These are phyloP conservation scores for Nesogale talazaci DNA, from an alignment of 2,113 vertebrate species.

Conservation along the genomic window DNA sequence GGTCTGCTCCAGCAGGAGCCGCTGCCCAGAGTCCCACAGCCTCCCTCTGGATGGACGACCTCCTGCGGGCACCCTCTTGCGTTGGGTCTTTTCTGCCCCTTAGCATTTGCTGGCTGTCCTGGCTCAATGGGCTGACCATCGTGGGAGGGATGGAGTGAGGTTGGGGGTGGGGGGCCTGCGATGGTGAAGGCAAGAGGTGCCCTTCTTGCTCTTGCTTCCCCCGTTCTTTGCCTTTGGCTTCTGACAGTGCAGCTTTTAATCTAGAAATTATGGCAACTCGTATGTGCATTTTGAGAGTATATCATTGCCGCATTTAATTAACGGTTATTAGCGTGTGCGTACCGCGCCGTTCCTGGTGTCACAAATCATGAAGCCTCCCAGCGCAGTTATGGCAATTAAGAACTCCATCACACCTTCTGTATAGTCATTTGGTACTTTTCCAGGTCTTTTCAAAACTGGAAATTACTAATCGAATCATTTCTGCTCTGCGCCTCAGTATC, in stretches of 20 bases:
- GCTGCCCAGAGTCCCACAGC: slow-evolving; percentile 90
- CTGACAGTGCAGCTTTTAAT: slow-evolving; percentile 90
- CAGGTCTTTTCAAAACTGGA: slow-evolving; percentile 97
- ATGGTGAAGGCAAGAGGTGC: slow-evolving; percentile 36
- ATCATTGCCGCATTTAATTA: slow-evolving; percentile 98
- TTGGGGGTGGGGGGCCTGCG: too few relatives aligned
- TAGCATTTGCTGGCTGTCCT: slow-evolving; percentile 69
- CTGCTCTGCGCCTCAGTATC: slow-evolving; percentile 93
- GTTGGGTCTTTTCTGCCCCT: slow-evolving; percentile 58
- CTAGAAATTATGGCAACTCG: slow-evolving; percentile 92
- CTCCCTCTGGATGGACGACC: slow-evolving; percentile 85
- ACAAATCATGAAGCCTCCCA: slow-evolving; percentile 99
- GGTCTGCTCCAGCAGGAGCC: slow-evolving; percentile 87
- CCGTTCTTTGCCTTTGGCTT: slow-evolving; percentile 87
- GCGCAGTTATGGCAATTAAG: slow-evolving; percentile 98
- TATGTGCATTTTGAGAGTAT: slow-evolving; percentile 92
- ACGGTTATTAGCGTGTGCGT: slow-evolving; percentile 98
- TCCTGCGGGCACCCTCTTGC: slow-evolving; percentile 82
- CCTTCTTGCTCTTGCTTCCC: slow-evolving; percentile 55
- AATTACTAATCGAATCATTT: slow-evolving; percentile 99
- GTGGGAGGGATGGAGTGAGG: slow-evolving; percentile 32
- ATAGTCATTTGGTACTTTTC: slow-evolving; percentile 95
- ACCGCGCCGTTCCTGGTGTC: slow-evolving; percentile 95
- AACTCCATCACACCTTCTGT: slow-evolving; percentile 96
- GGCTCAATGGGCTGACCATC: slow-evolving; percentile 65